Percentiles rank a stretch among this genome's conserved stretches.
Conservation (phyloP, 2,113 vertebrate genomes). For the Prochilodus magdalenae region DNA sequence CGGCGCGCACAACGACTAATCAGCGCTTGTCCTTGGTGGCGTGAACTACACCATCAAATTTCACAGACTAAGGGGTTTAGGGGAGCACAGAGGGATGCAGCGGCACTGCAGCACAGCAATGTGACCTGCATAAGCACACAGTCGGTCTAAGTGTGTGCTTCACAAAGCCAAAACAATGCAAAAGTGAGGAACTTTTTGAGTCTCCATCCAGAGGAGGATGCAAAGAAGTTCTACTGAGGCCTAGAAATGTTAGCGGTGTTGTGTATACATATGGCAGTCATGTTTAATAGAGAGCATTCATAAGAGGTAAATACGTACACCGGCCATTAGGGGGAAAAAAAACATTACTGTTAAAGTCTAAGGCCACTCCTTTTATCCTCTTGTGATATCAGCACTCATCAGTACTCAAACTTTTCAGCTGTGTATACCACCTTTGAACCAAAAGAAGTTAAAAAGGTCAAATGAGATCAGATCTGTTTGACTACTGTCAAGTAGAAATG, state of each 20-base stretch:
- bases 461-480: too few species aligned
- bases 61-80: constrained; percentile 44
- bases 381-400: too few species aligned
- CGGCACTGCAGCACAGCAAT: constrained; percentile 25
- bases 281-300: neutral
- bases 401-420: too few species aligned
- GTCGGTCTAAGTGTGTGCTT: neutral
- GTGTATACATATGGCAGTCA: neutral
- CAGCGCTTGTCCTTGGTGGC: constrained; percentile 44
- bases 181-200: neutral
- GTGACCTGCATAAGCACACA: constrained; percentile 19
- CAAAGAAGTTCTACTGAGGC: neutral
- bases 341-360: too few species aligned
- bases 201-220: neutral
- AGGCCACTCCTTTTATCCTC: too few species aligned
- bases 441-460: too few species aligned
- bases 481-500: too few species aligned
- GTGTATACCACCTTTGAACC: too few species aligned
- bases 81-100: constrained; percentile 9
- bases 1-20: constrained; percentile 34
- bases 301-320: neutral
- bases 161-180: neutral
- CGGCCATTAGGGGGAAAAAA: too few species aligned
- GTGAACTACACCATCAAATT: constrained; percentile 43
- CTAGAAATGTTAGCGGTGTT: neutral